Percentiles rank a stretch among this genome's conserved stretches.
phyloP scores from a whole-genome alignment of 2,888 invertebrate species.

The Marronus borbonicus region DNA sequence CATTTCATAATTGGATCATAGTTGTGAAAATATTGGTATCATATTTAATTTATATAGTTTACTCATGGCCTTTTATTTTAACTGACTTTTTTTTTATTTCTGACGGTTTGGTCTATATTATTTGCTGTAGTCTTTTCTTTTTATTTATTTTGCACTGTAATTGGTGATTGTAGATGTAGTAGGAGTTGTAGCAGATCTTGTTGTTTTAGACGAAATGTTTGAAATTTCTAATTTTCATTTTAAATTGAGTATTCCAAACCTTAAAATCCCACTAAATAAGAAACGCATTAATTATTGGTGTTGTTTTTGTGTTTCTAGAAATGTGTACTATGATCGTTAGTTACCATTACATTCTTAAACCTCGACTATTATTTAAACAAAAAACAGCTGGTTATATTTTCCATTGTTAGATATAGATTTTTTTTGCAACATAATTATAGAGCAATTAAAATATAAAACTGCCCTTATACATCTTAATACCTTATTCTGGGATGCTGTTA shows the following conservation, averaged over 20 bases:
- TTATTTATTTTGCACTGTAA: slow-evolving; percentile 43
- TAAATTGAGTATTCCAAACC: slow-evolving; percentile 1
- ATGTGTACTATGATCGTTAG: slow-evolving; percentile 39
- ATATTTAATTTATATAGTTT: slow-evolving; percentile 39
- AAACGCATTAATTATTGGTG: slow-evolving; percentile 27
- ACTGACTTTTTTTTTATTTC: slow-evolving; percentile 49
- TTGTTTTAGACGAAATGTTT: slow-evolving; percentile 28
- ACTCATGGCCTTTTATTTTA: slow-evolving; percentile 62
- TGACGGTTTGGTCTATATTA: slow-evolving; percentile 53
- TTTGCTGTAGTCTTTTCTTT: slow-evolving; percentile 61
- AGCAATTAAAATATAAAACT: no score
- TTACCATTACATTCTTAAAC: neutral
- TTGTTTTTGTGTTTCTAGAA: slow-evolving; percentile 29
- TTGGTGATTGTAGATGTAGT: slow-evolving; percentile 31
- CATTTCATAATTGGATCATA: slow-evolving; percentile 47
- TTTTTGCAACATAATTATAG: no score
- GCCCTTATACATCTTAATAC: no score
- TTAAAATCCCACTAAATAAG: slow-evolving; percentile 20
- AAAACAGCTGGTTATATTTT: no score
- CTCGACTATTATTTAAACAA: no score
- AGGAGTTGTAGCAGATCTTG: slow-evolving; percentile 27
- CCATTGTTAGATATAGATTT: no score
- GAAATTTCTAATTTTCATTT: slow-evolving; percentile 37
- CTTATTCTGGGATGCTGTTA: no score
- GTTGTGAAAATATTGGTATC: slow-evolving; percentile 41